Conservation (phyloP, 2,797 vertebrate species). For the Trachops cirrhosus region DNA sequence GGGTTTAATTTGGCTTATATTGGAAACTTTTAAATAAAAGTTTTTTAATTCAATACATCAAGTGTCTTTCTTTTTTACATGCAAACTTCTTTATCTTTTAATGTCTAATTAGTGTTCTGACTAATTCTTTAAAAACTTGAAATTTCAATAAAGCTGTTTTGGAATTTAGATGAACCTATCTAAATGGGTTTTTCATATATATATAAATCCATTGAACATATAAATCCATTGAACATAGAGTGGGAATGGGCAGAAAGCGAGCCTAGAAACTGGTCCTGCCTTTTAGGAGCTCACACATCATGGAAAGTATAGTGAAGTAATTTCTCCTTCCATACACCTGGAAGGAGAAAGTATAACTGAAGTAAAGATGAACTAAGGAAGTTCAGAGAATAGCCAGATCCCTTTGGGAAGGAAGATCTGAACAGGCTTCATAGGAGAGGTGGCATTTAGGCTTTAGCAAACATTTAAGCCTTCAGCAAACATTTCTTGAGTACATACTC, state of each 20-base stretch:
- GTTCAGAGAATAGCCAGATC: neutral
- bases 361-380: neutral
- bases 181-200: conserved; percentile 1
- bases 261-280: neutral
- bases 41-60: conserved; percentile 67
- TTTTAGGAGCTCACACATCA: neutral
- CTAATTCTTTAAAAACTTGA: neutral
- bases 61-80: conserved; percentile 50
- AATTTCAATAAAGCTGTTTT: conserved; percentile 29
- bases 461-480: neutral
- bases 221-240: neutral
- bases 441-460: neutral
- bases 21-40: conserved; percentile 73
- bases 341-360: neutral
- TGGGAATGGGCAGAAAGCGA: neutral
- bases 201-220: neutral
- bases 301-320: neutral
- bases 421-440: neutral
- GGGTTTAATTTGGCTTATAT: conserved; percentile 71
- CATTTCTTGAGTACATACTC: neutral
- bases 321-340: neutral
- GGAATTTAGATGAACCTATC: neutral
- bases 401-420: neutral
- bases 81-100: neutral
- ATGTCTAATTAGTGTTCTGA: conserved; percentile 21